Conservation (phyloP, 2,888 invertebrate genomes). For the Acleris holmiana region DNA sequence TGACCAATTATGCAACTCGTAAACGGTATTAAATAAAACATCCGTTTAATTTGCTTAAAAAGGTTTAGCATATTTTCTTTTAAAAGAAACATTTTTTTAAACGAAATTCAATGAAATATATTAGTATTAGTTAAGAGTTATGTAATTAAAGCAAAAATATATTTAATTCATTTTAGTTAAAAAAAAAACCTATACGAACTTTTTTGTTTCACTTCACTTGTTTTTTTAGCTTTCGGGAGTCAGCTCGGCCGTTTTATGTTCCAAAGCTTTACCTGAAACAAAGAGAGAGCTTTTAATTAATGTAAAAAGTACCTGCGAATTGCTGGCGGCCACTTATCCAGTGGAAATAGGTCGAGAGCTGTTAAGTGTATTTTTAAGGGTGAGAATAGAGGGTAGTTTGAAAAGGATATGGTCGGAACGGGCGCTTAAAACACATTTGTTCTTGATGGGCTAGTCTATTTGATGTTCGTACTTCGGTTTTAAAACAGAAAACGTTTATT, state of each 20-base stretch:
- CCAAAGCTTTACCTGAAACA: slow-evolving; percentile 29
- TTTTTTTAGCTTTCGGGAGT: slow-evolving; percentile 3
- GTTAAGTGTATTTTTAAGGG: slow-evolving; percentile 29
- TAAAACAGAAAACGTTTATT: too few relatives aligned
- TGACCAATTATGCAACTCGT: too few relatives aligned
- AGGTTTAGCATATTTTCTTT: too few relatives aligned
- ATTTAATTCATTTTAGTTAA: too few relatives aligned
- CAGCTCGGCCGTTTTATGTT: slow-evolving; percentile 17
- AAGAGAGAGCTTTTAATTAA: slow-evolving; percentile 30
- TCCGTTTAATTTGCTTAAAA: too few relatives aligned
- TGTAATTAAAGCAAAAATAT: too few relatives aligned
- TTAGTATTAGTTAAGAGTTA: too few relatives aligned
- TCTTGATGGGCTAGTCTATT: not conserved
- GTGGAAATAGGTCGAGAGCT: not conserved
- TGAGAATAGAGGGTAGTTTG: slow-evolving; percentile 9
- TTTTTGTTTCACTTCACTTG: not conserved
- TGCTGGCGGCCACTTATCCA: slow-evolving; percentile 13
- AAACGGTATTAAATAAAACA: too few relatives aligned
- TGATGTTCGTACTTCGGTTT: not conserved
- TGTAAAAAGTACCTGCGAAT: slow-evolving; percentile 28
- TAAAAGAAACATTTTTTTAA: too few relatives aligned
- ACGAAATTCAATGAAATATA: too few relatives aligned
- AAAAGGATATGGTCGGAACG: not conserved
- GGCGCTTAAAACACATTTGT: not conserved
- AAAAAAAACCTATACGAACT: not conserved